Conservation (phyloP, 2,888 invertebrate genomes). For the Laothoe populi region DNA sequence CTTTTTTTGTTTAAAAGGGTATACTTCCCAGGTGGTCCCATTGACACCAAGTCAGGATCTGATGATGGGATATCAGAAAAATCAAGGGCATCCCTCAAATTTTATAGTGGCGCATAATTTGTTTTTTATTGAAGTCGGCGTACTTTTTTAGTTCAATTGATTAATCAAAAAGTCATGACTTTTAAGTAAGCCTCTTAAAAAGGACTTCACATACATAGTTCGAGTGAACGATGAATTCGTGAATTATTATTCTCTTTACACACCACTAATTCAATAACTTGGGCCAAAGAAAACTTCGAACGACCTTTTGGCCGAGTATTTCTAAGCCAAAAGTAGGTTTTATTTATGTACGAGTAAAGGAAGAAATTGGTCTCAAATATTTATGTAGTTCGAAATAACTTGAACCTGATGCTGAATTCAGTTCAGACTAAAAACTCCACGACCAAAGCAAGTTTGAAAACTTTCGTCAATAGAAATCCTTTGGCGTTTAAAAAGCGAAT, state of each 20-base stretch:
- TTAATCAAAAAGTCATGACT: neutral
- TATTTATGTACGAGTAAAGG: neutral
- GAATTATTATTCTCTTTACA: constrained; percentile 14
- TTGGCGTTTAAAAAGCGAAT: neutral
- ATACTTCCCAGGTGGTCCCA: no score
- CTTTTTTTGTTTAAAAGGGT: no score
- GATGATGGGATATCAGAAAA: no score
- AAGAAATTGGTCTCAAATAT: neutral
- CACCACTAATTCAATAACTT: constrained; percentile 17
- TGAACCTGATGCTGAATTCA: neutral
- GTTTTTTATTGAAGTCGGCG: no score
- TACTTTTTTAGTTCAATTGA: neutral
- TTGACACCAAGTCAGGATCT: no score
- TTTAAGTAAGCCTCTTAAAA: neutral
- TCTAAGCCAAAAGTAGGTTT: neutral
- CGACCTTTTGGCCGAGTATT: neutral
- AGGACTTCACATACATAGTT: neutral
- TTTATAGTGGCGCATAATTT: no score
- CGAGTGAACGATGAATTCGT: constrained; percentile 4
- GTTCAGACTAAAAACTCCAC: neutral
- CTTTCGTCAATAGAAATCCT: neutral
- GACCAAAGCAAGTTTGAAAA: neutral
- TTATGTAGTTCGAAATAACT: neutral
- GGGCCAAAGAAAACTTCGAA: constrained; percentile 15
- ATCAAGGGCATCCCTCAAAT: no score